Base-by-base conservation (phyloP, 2,797 vertebrate genomes). In the Enteromius mattozi region DNA sequence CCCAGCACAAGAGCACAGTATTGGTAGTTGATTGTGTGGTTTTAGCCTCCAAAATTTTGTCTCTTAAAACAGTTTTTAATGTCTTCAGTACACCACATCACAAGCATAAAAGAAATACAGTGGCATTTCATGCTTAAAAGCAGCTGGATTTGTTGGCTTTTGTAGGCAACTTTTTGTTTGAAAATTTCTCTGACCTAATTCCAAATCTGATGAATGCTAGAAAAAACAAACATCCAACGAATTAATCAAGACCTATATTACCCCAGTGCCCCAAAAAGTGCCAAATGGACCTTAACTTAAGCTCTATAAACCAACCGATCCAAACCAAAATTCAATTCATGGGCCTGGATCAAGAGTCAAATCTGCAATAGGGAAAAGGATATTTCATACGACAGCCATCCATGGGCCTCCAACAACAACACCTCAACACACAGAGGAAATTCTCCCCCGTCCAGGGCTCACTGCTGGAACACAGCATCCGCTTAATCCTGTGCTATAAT, bases 321-420 rank as follows among this genome's bases (percentile, higher is more conserved):
- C 89, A 93, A 93, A 93, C 84, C 84, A 91, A 91, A 92, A 93
- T 85, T 81, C 91, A 91, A 92, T 92, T 86, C 86, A 86, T 82
- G 78, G 89, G 89, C 65, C 82, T 89, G 89, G 91, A 90, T 78
- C 92, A 74, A 89, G 88, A 93, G 90, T 93, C 85, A 86, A 88
- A 87, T 91, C 90, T 91, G 91, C 94, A 92, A 90, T 87, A 92
- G 91, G 92, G 90, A 93, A 91, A 85, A 85, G 0, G 85, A 92
- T 90, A 93, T 92, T 95, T 95, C 91, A 93, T 92, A 88, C 87
- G 93, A 91, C 90, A 79, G 88, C 93, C 93, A 89, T 92, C 91
- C 92, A 85, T 88, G 82, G 84, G 84, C 91, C 83, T 95, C 95
- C 95, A 97, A 96, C 95, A 96, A 96, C 95, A 97, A 96, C 95